These are phyloP conservation scores for Limnodromus scolopaceus DNA, from an alignment of 2,797 vertebrate species.

Conservation along the genomic window DNA sequence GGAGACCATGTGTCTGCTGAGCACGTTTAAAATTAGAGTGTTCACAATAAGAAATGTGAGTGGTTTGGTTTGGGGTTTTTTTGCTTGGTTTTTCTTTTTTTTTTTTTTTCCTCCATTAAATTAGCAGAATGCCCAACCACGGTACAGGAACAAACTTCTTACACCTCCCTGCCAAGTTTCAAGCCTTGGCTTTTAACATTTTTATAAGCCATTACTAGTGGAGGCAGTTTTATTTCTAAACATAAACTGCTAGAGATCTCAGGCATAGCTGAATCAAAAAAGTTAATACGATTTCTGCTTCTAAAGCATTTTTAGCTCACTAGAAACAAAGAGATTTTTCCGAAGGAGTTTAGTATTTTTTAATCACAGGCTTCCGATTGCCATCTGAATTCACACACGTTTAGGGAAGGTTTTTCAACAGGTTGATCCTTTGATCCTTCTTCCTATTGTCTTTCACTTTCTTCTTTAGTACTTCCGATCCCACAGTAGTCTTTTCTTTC, in stretches of 20 bases:
- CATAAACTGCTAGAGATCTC: not conserved
- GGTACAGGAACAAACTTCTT: not conserved
- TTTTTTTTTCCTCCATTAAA: not conserved
- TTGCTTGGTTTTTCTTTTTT: not conserved
- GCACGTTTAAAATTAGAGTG: fast-evolving
- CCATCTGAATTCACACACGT: not conserved
- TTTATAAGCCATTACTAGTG: not conserved
- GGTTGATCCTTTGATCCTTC: not conserved
- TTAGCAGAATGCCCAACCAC: not conserved
- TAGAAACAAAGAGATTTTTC: not conserved
- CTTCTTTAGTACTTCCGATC: not conserved
- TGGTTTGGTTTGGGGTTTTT: not conserved
- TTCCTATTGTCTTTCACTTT: not conserved
- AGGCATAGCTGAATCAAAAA: not conserved
- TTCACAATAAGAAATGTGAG: not conserved
- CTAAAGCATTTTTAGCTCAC: not conserved
- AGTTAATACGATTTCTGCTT: not conserved
- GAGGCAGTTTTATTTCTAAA: not conserved
- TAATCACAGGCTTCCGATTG: not conserved
- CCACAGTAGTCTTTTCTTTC: too few species aligned
- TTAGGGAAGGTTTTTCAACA: not conserved
- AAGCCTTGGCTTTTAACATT: not conserved
- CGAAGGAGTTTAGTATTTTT: not conserved
- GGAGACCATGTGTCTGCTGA: not conserved
- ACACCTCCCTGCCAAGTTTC: not conserved